A percentile compares a stretch with the other conserved stretches of the same genome.
phyloP scores from a whole-genome alignment of 35 echinoderm and acorn worm species.

The Ptychodera flava region DNA sequence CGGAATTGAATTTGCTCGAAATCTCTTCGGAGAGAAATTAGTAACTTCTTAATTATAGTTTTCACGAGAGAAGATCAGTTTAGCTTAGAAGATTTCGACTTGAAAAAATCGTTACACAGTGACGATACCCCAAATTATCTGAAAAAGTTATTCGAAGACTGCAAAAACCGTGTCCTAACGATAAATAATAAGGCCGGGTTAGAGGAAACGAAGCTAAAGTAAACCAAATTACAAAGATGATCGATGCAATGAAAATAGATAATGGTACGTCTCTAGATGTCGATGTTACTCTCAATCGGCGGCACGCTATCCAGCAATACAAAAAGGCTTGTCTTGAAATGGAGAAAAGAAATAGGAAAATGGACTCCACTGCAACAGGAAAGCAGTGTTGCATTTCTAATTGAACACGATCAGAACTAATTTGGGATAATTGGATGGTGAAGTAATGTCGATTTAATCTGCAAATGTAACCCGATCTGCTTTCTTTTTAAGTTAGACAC shows the following conservation, averaged over 20 bases:
- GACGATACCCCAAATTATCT: background rate
- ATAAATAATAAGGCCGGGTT: background rate
- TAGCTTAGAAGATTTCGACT: background rate
- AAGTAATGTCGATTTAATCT: no score
- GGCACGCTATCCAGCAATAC: no score
- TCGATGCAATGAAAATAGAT: background rate
- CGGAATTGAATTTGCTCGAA: background rate
- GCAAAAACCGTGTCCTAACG: background rate
- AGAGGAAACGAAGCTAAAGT: background rate
- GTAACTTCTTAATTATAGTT: background rate
- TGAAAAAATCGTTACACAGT: background rate
- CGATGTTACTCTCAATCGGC: no score
- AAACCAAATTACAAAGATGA: background rate
- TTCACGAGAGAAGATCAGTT: background rate
- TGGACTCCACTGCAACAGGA: no score
- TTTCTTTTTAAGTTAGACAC: no score
- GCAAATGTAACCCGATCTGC: no score
- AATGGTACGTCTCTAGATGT: background rate
- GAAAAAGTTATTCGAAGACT: background rate
- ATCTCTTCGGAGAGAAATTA: background rate
- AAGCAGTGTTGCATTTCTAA: no score
- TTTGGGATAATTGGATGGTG: no score
- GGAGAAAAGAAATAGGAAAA: no score
- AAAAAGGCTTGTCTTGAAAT: no score
- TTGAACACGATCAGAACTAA: no score